Conservation (phyloP, 2,797 vertebrate species). For the Sebastes iracundus region DNA sequence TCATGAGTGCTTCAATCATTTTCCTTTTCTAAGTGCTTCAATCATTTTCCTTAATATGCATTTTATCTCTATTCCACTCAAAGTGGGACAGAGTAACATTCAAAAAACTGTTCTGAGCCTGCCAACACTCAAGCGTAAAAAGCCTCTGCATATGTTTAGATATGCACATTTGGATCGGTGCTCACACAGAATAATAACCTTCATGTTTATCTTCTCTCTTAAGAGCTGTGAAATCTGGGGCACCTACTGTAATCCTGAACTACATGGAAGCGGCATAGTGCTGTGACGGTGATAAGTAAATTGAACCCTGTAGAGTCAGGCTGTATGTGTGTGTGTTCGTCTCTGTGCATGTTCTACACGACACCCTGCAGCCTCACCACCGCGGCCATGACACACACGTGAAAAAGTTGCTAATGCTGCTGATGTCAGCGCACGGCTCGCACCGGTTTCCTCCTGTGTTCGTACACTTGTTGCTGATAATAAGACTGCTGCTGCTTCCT, state of each 20-base stretch:
- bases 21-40: neutral
- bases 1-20: neutral
- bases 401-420: constrained; percentile 39
- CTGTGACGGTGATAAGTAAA: constrained; percentile 45
- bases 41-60: neutral
- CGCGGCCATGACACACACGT: constrained; percentile 48
- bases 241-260: constrained; percentile 36
- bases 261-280: neutral
- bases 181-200: constrained; percentile 35
- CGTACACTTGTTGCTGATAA: neutral
- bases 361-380: constrained; percentile 30
- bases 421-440: constrained; percentile 18
- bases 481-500: constrained; percentile 21
- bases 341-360: constrained; percentile 18
- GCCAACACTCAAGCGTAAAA: constrained; percentile 34
- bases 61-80: constrained; percentile 25
- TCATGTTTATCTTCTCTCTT: constrained; percentile 45
- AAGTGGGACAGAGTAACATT: constrained; percentile 26
- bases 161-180: constrained; percentile 30
- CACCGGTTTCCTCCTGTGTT: neutral
- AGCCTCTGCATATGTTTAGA: constrained; percentile 17
- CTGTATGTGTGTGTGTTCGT: neutral
- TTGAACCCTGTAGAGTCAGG: constrained; percentile 22
- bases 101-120: constrained; percentile 20
- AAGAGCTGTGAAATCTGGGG: constrained; percentile 60